Conservation (phyloP, 2,797 vertebrate genomes). For the Chelon auratus region DNA sequence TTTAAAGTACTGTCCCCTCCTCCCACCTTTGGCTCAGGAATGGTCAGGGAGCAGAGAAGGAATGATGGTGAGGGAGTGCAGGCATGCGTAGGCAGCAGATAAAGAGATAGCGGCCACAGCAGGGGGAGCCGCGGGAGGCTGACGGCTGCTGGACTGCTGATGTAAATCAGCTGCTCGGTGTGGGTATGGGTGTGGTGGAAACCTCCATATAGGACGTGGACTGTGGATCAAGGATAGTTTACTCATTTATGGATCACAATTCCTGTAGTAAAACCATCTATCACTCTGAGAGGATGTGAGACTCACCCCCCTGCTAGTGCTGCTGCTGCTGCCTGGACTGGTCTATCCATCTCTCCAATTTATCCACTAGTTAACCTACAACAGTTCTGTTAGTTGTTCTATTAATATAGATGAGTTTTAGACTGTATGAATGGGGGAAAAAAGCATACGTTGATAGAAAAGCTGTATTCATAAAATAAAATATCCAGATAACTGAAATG, state of each 20-base stretch:
- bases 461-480: background rate
- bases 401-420: background rate
- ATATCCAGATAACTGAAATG: background rate
- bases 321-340: conserved; percentile 18
- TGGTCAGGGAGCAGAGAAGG: conserved; percentile 57
- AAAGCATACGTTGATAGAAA: background rate
- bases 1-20: conserved; percentile 59
- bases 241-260: conserved; percentile 44
- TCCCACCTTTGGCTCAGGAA: conserved; percentile 55
- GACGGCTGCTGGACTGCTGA: conserved; percentile 67
- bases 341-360: conserved; percentile 11
- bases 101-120: conserved; percentile 75
- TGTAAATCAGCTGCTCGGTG: conserved; percentile 68
- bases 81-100: conserved; percentile 78
- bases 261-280: conserved; percentile 48
- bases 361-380: background rate
- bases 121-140: conserved; percentile 75
- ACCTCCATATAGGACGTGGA: conserved; percentile 20
- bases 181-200: conserved; percentile 10
- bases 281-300: conserved; percentile 9
- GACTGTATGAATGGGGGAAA: background rate
- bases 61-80: conserved; percentile 71
- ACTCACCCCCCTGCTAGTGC: conserved; percentile 8
- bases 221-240: conserved; percentile 62
- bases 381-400: conserved; percentile 1